Evolutionary conservation across 2,113 vertebrate genomes (phyloP).

Genomic region (Puma concolor): DNA sequence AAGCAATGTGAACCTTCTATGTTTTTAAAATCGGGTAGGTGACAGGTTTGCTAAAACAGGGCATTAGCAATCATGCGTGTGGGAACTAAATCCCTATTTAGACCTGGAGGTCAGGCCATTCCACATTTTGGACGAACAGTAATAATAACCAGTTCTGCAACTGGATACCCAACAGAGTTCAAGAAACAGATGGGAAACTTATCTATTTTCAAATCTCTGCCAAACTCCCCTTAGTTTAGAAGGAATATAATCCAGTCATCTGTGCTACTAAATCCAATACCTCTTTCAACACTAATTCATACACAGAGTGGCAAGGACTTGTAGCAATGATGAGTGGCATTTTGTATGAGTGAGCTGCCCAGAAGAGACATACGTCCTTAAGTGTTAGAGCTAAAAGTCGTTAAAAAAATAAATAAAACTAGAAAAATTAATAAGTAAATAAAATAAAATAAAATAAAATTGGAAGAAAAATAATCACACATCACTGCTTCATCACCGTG

Average conservation of each 20-base stretch:
- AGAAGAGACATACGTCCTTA: background rate
- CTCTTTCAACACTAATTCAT: background rate
- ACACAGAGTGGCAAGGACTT: background rate
- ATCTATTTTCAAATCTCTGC: background rate
- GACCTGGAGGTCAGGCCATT: background rate
- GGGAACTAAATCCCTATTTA: background rate
- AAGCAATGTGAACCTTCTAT: background rate
- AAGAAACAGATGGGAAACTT: background rate
- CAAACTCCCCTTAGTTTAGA: slow-evolving; percentile 8
- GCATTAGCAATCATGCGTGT: background rate
- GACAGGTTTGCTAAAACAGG: slow-evolving; percentile 25
- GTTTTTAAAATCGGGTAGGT: slow-evolving; percentile 25
- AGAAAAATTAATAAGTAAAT: too few species aligned
- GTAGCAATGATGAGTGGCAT: background rate
- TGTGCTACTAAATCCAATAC: background rate
- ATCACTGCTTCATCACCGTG: background rate
- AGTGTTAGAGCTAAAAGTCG: background rate
- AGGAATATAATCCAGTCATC: background rate
- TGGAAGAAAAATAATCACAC: slow-evolving; percentile 43
- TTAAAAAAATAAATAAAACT: background rate
- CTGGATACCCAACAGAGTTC: background rate
- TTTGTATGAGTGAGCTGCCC: background rate
- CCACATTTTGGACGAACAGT: background rate
- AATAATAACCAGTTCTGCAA: background rate
- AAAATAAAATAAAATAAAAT: background rate